phyloP scores from a whole-genome alignment of 2,888 invertebrate genomes.

The Dryobotodes eremita region DNA sequence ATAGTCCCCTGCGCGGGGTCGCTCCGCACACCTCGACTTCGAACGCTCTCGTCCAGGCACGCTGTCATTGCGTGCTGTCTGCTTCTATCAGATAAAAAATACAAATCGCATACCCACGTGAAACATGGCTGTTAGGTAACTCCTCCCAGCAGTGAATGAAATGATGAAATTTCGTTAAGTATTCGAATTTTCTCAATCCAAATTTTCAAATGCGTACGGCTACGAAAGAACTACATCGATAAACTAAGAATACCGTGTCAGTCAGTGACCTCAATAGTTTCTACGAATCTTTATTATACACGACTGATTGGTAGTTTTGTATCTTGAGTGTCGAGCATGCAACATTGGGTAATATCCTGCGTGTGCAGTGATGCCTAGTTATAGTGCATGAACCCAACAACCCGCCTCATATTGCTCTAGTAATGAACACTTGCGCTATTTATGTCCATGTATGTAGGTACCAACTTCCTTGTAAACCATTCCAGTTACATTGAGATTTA shows the following conservation, averaged over 20 bases:
- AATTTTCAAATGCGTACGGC: slow-evolving; percentile 21
- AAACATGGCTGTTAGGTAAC: slow-evolving; percentile 21
- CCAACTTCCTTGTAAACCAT: slow-evolving; percentile 39
- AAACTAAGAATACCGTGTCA: slow-evolving; percentile 53
- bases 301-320: slow-evolving; percentile 57
- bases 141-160: slow-evolving; percentile 48
- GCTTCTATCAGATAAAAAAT: slow-evolving; percentile 44
- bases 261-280: slow-evolving; percentile 61
- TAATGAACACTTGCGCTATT: slow-evolving; percentile 54
- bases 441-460: slow-evolving; percentile 53
- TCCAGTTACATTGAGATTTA: slow-evolving; percentile 43
- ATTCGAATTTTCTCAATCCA: slow-evolving; percentile 5
- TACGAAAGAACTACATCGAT: slow-evolving; percentile 16
- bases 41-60: slow-evolving; percentile 67
- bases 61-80: slow-evolving; percentile 76
- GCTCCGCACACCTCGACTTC: slow-evolving; percentile 60
- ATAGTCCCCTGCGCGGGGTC: slow-evolving; percentile 75
- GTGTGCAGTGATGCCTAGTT: slow-evolving; percentile 68
- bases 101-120: slow-evolving; percentile 53
- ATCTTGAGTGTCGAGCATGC: slow-evolving; percentile 66
- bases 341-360: slow-evolving; percentile 76
- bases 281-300: slow-evolving; percentile 42
- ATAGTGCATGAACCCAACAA: slow-evolving; percentile 75
- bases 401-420: slow-evolving; percentile 69
- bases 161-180: slow-evolving; percentile 22